Evolutionary conservation across 1,140 invertebrate genomes (phyloP).

Genomic region (Listronotus bonariensis): DNA sequence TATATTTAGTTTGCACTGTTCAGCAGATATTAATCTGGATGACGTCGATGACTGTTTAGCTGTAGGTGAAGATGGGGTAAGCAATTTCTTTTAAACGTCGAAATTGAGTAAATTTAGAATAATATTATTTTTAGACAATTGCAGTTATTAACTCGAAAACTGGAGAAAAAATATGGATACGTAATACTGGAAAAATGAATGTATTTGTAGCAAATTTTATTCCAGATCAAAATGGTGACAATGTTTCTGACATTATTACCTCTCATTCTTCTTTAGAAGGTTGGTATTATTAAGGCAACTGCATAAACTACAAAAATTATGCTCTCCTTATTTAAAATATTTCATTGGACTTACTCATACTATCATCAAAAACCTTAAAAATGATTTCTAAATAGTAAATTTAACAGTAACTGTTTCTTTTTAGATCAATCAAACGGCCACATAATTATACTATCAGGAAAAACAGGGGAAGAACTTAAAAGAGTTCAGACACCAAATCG

Average conservation of each 20-base stretch:
- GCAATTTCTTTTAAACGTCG: constrained; percentile 57
- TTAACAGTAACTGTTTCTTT: background rate
- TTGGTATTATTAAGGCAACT: constrained; percentile 2
- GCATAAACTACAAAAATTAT: no score
- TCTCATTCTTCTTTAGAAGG: constrained; percentile 66
- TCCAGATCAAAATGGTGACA: constrained; percentile 74
- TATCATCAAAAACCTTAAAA: background rate
- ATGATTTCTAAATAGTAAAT: background rate
- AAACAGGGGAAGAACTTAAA: constrained; percentile 67
- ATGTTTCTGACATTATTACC: constrained; percentile 71
- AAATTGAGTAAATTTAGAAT: no score
- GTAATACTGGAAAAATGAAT: constrained; percentile 60
- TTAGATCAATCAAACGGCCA: constrained; percentile 58
- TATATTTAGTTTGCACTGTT: constrained; percentile 77
- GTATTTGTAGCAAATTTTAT: constrained; percentile 73
- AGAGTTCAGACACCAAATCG: constrained; percentile 68
- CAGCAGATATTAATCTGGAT: constrained; percentile 73
- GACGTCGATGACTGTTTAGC: constrained; percentile 73
- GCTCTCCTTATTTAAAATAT: background rate
- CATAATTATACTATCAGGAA: constrained; percentile 73
- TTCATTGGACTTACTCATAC: background rate
- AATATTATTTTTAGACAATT: constrained; percentile 62
- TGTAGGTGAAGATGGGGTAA: constrained; percentile 73
- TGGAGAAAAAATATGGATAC: constrained; percentile 72
- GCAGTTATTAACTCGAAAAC: constrained; percentile 70